phyloP scores from a whole-genome alignment of 2,797 vertebrate genomes.

The Orientallactaga sibirica region DNA sequence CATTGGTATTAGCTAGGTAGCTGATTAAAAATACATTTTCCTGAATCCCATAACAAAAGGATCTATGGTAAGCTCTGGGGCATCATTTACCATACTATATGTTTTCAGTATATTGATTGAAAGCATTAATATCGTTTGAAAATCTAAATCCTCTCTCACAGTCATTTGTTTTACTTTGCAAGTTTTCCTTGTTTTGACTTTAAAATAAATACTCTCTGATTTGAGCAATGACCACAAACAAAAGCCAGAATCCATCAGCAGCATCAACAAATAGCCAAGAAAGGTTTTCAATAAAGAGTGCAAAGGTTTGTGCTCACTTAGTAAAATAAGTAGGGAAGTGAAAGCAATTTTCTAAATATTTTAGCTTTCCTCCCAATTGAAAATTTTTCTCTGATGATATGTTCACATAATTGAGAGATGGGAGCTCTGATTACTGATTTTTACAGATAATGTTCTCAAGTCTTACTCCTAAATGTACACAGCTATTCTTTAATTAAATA shows the following conservation, averaged over 20 bases:
- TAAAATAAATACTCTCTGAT: conserved; percentile 31
- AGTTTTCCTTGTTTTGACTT: conserved; percentile 45
- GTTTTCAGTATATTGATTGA: conserved; percentile 40
- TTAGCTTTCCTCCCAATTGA: not conserved
- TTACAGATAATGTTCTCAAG: not conserved
- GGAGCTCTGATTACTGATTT: conserved; percentile 21
- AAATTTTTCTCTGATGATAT: conserved; percentile 49
- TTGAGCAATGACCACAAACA: conserved; percentile 39
- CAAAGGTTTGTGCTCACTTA: conserved; percentile 22
- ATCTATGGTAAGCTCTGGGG: not conserved
- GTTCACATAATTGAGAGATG: conserved; percentile 16
- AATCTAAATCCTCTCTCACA: not conserved
- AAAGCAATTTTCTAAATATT: conserved; percentile 42
- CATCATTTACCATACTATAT: conserved; percentile 35
- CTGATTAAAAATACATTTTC: not conserved
- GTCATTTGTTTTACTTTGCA: conserved; percentile 40
- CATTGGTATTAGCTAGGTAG: not conserved
- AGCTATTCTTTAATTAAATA: conserved; percentile 13
- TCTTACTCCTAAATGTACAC: conserved; percentile 15
- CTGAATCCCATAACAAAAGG: not conserved
- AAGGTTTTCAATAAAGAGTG: not conserved
- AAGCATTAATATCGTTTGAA: not conserved
- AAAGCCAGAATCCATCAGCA: conserved; percentile 46
- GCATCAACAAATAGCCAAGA: conserved; percentile 34
- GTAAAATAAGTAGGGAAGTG: conserved; percentile 29